Base-by-base conservation (phyloP, 1,140 invertebrate species). In the Thrips palmi region DNA sequence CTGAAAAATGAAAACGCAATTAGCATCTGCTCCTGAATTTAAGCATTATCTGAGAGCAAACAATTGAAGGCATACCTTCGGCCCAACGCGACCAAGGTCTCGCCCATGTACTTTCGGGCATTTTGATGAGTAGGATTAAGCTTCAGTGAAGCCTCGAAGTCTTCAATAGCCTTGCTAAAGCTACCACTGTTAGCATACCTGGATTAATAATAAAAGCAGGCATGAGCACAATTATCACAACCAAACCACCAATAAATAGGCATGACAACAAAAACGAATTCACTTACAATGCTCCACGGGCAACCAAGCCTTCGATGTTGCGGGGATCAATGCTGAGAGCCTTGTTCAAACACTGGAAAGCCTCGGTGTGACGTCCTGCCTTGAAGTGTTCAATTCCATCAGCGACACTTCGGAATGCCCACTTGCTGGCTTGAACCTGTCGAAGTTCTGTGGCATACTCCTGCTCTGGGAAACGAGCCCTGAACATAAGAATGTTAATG, bases 361-460 rank as follows among this genome's bases (percentile, higher is more conserved):
- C 89, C 65, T 94, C 88, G 4, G 79, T 71, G 51, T 88, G 77
- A 50, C 83, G 70, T 27, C 85, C 85, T 39, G 74, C 71, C 60
- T 93, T 94, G 60, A 93, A 93, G 64, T 86, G 77, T 52, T 83
- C 76, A 46, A 96, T 89, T 41, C 91, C 91, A 60, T 91, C 83
- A 22, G 81, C 79, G 15, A 92, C 85, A 52, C 77, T 85, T 49
- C 80, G 74, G 56, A 87, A 84, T 12, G 88, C 87, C 85, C 85
- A 89, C 54, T 87, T 86, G 49, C 76, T 80, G 17, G 86, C 84
- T 61, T 94, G 89, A 22, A 73, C 68, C 58, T 86, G 82, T 30
- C 85, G 68, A 42, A 94, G 60, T 55, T 84, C 78, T 47, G 67
- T 68, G 31, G 82, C 80, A 61, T 76, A 85, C 52, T 91, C 86